A percentile compares a stretch with the other conserved stretches of the same genome.
Conservation (phyloP, 2,797 vertebrate genomes). For the Phrynocephalus guinanensis region DNA sequence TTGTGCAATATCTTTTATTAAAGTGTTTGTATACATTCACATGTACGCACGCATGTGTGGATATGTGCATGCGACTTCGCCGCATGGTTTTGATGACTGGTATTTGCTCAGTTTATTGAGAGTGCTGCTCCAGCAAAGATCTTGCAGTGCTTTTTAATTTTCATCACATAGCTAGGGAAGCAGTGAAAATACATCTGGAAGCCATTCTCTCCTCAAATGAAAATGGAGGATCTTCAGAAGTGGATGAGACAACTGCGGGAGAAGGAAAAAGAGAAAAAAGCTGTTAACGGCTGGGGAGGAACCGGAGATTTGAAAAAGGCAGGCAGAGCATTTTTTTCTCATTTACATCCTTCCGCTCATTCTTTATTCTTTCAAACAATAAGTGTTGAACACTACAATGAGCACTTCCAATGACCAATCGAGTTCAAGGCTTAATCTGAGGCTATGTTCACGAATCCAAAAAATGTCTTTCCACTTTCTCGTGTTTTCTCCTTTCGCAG, state of each 20-base stretch:
- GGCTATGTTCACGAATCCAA: too few species aligned
- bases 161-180: conserved; percentile 57
- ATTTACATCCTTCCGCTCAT: neutral
- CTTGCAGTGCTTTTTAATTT: conserved; percentile 57
- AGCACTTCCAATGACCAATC: neutral
- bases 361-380: neutral
- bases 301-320: neutral
- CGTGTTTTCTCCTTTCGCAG: too few species aligned
- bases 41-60: too few species aligned
- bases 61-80: too few species aligned
- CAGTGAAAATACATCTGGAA: conserved; percentile 69
- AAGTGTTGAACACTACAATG: neutral
- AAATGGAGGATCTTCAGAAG: conserved; percentile 51
- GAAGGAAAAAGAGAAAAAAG: conserved; percentile 32
- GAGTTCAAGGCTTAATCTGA: neutral
- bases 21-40: too few species aligned
- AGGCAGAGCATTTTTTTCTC: conserved; percentile 1
- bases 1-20: too few species aligned
- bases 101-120: conserved; percentile 59
- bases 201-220: conserved; percentile 55
- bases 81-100: neutral
- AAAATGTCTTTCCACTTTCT: too few species aligned
- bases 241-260: conserved; percentile 34
- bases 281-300: neutral
- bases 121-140: conserved; percentile 47